phyloP scores from a whole-genome alignment of 2,113 vertebrate genomes.

The Holacanthus passer region DNA sequence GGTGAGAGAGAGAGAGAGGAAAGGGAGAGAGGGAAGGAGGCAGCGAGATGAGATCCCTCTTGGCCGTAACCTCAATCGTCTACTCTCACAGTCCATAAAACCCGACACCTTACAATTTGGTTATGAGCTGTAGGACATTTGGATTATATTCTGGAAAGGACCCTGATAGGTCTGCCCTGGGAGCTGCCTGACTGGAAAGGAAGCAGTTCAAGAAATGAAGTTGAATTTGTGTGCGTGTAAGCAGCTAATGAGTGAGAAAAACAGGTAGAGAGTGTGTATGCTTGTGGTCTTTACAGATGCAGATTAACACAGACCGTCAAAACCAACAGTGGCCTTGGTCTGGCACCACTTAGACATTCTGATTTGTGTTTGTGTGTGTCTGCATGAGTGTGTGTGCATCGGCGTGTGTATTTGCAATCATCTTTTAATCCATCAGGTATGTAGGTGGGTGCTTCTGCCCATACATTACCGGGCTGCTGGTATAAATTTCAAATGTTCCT shows the following conservation, averaged over 20 bases:
- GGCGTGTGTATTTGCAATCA: conserved; percentile 2
- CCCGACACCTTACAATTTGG: conserved; percentile 26
- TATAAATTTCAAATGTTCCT: conserved; percentile 34
- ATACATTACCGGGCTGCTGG: conserved; percentile 1
- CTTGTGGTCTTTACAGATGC: conserved; percentile 10
- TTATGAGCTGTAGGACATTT: conserved; percentile 44
- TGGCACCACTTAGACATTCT: conserved; percentile 3
- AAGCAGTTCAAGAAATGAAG: conserved; percentile 24
- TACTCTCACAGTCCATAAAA: conserved; percentile 41
- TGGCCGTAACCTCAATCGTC: conserved; percentile 28
- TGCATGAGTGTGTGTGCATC: not conserved
- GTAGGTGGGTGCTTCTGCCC: not conserved
- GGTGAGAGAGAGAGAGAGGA: not conserved
- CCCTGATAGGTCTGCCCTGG: conserved; percentile 24
- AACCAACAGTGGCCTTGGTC: conserved; percentile 21
- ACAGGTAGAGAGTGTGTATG: not conserved
- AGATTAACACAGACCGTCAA: conserved; percentile 21
- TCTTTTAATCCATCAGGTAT: conserved; percentile 23
- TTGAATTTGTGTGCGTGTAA: not conserved
- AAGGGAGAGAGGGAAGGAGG: not conserved
- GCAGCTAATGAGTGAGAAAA: not conserved
- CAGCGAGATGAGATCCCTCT: conserved; percentile 28
- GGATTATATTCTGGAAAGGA: conserved; percentile 38
- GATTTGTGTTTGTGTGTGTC: not conserved
- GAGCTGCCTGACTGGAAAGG: conserved; percentile 22